Evolutionary conservation across 2,797 vertebrate genomes (phyloP).

Genomic region (Rhinichthys osculus): DNA sequence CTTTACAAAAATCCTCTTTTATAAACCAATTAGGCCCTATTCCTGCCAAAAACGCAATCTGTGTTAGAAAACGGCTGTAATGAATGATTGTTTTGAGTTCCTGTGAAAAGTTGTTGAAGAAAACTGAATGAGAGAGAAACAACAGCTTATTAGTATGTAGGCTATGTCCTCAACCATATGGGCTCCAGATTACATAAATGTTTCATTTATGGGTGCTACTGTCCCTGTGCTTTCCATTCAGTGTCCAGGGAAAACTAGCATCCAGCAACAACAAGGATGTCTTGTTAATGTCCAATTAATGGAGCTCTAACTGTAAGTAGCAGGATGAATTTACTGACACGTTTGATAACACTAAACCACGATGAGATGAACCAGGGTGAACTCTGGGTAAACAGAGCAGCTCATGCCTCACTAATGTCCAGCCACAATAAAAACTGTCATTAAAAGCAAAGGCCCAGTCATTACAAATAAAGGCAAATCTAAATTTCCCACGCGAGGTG

Average conservation of each 20-base stretch:
- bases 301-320: not conserved
- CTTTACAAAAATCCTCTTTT: not conserved
- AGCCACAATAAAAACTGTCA: constrained; percentile 21
- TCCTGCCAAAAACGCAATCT: not conserved
- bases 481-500: not conserved
- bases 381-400: constrained; percentile 46
- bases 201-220: constrained; percentile 24
- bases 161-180: constrained; percentile 23
- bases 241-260: constrained; percentile 9
- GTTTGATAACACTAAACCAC: constrained; percentile 13
- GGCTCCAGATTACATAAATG: constrained; percentile 22
- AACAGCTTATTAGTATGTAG: constrained; percentile 18
- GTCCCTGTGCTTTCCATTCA: constrained; percentile 6
- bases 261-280: not conserved
- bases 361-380: constrained; percentile 30
- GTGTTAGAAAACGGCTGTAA: no score
- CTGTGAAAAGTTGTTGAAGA: not conserved
- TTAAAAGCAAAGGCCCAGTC: constrained; percentile 1
- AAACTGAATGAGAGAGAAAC: not conserved
- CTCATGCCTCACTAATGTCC: constrained; percentile 44
- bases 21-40: not conserved
- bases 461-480: not conserved
- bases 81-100: not conserved
- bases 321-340: constrained; percentile 1
- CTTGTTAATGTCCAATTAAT: not conserved